Conservation (phyloP, 2,797 vertebrate genomes). For the Sebastes paucispinis region DNA sequence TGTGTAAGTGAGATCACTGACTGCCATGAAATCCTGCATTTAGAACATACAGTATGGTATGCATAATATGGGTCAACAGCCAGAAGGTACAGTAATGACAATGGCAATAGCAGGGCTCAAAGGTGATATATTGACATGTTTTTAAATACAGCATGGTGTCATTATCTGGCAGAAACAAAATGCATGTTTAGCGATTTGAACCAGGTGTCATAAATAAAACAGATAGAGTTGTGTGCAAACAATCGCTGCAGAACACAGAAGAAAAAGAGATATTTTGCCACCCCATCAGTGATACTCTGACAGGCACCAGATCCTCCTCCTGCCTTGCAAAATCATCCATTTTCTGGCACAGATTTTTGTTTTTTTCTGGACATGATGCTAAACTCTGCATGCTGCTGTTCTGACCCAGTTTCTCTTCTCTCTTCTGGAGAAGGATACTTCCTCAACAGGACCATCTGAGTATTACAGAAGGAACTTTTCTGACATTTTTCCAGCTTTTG, state of each 20-base stretch:
- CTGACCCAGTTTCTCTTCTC: background rate
- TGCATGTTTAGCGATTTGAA: background rate
- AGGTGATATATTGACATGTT: too few species aligned
- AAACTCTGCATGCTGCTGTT: background rate
- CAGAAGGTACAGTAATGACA: background rate
- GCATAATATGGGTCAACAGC: background rate
- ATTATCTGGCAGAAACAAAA: background rate
- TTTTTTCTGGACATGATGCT: background rate
- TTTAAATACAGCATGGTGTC: background rate
- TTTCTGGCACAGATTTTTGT: background rate
- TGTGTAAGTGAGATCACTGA: background rate
- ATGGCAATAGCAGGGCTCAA: background rate
- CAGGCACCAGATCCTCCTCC: background rate
- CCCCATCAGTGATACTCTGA: background rate
- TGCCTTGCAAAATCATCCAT: background rate
- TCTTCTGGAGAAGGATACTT: background rate
- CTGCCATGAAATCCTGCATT: background rate
- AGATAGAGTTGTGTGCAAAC: background rate
- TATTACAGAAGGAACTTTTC: background rate
- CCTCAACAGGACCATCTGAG: background rate
- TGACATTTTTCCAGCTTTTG: background rate
- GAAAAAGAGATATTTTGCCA: background rate
- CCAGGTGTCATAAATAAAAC: background rate
- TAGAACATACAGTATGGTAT: background rate
- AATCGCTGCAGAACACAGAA: background rate